Percentiles rank a stretch among this genome's conserved stretches.
These are phyloP conservation scores for Chrysogorgia sp. DNA, from an alignment of 92 coral and sea anemone species.

Conservation along the genomic window DNA sequence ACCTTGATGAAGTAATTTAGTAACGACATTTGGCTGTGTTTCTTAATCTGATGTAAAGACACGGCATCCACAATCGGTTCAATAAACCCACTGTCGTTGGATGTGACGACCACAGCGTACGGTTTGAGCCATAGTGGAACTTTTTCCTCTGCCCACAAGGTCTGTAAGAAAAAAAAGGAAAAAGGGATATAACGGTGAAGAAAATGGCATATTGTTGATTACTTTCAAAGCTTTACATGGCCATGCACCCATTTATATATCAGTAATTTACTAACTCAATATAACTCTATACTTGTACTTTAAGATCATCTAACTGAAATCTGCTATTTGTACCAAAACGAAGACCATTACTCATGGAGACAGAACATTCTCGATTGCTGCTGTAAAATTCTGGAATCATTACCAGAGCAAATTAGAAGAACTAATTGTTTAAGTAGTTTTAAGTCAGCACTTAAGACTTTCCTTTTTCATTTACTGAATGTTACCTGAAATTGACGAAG, in stretches of 20 bases:
- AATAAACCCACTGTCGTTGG: slow-evolving; percentile 92
- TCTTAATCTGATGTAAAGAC: slow-evolving; percentile 94
- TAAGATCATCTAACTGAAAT: too few relatives aligned
- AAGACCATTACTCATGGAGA: too few relatives aligned
- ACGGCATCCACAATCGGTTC: slow-evolving; percentile 97
- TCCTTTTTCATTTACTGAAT: too few relatives aligned
- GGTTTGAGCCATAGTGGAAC: slow-evolving; percentile 41
- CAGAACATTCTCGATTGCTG: too few relatives aligned
- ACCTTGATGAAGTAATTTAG: slow-evolving; percentile 94
- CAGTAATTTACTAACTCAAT: too few relatives aligned
- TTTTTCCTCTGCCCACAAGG: slow-evolving; percentile 29
- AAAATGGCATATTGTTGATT: neutral
- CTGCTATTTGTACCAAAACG: too few relatives aligned
- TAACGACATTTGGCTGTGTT: slow-evolving; percentile 98
- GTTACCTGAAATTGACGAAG: slow-evolving; percentile 88
- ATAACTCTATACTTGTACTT: too few relatives aligned
- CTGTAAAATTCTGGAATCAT: too few relatives aligned
- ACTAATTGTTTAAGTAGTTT: too few relatives aligned
- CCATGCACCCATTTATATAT: too few relatives aligned
- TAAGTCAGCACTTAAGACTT: too few relatives aligned
- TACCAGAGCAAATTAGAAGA: too few relatives aligned
- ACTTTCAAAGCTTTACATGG: neutral
- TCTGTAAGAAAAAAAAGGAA: neutral
- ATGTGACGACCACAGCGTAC: slow-evolving; percentile 94
- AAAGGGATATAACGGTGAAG: neutral